Evolutionary conservation across 2,113 vertebrate species (phyloP), one percentile per base, ranked within the genome.

Genomic region (Stigmatopora nigra): DNA sequence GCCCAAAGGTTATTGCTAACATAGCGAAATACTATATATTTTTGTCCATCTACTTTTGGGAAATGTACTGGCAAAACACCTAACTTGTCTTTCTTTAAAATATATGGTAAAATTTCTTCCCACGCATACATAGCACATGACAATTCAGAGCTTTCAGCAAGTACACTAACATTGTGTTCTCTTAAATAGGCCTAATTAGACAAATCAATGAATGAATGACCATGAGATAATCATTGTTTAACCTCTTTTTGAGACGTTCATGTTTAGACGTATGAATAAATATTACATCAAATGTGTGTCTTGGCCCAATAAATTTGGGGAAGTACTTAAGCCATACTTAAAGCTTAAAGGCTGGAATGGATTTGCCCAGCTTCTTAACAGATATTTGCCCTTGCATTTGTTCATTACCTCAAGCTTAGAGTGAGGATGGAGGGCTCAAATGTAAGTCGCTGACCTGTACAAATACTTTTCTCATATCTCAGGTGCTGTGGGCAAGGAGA

Each of bases 401-500:
- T 68, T 76, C 63, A 51, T 72, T 67, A 69, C 66, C 44, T 22
- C 31, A 44, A 65, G 48, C 20, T n/a, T 60, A 14, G 35, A 53
- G 52, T n/a, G 59, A 9, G 19, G 49, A n/a, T 51, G 60, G 31
- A 60, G 1, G 6, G 22, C 19, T 55, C 11, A 15, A 14, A 38
- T 22, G 51, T 67, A 41, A 61, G 25, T 22, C 52, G n/a, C 13
- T 61, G 49, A 68, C 55, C 65, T 61, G 13, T 20, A 7, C 31
- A 38, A 35, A n/a, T 47, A 60, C 6, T 41, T 44, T 8, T n/a
- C 8, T 22, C 19, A 5, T 47, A 20, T 64, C 48, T 66, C 53
- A 8, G 31, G 53, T 57, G 63, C 46, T 20, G 11, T 60, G 13
- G 49, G 36, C 60, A 64, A 58, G 52, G 57, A 22, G 14, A 17